Base-by-base conservation (phyloP, 2,888 invertebrate genomes). In the Andrena praecox region DNA sequence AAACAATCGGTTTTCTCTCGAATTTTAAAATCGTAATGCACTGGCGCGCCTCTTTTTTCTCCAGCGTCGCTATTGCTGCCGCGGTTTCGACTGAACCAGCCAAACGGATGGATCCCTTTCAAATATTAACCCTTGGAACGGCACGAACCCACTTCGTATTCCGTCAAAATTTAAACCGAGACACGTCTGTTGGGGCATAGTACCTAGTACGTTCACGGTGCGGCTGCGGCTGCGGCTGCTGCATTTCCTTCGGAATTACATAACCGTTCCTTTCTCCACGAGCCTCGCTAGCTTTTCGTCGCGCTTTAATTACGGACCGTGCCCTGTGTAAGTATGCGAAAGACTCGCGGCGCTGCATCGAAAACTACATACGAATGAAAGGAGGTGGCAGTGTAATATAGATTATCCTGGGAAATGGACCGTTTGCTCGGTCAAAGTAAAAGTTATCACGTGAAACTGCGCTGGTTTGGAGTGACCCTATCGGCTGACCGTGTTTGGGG, bases 11-110 rank as follows among this genome's bases (percentile, higher is more conserved):
- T 83, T 87, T 67, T 76, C 77, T 64, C 74, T 77, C 80, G 76
- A 77, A 80, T 83, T 83, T 83, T 87, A 87, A 87, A 87, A 85
- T 83, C 80, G 85, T 87, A 87, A 87, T 87, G 80, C 78, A 4
- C 59, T 35, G 69, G 60, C 68, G 77, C 63, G 31, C 67, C 2
- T 42, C 42, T 56, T 66, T 66, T 63, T 27, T 52, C 24, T 0
- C 29, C 8, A 29, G 59, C 54, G 35, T 24, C 24, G 29, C 67
- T 62, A 33, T 82, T 20, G 54, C 42, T 33, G 73, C 48, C 60
- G 31, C 63, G 12, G 52, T 63, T 64, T 33, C 74, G 31, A 27
- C 48, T 60, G 59, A 29, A 2, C 33, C 48, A 33, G 48, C 69
- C 33, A 5, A 52, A 35, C 31, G 20, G 63, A 56, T 35, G 42